Evolutionary conservation across 2,888 invertebrate genomes (phyloP), one percentile per base, ranked within the genome.

Genomic region (Entomobrya multifasciata): DNA sequence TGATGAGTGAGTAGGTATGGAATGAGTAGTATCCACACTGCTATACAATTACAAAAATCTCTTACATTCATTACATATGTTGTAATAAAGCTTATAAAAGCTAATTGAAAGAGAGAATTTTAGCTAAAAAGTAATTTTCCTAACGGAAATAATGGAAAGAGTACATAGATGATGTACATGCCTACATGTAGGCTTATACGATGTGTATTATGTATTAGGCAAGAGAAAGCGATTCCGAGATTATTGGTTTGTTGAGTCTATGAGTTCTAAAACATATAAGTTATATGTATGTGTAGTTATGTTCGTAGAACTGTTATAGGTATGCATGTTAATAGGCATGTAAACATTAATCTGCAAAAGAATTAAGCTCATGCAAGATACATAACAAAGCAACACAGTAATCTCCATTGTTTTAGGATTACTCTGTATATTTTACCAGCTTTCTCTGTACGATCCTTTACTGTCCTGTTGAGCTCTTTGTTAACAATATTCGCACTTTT

Each of bases 101-200:
- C 47, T 78, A 78, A 78, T 78, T 78, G 78, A 60, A 78, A 78
- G 36, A 27, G 62, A 78, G 44, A 78, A 62, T 60, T 78, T 60
- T 62, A 62, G 78, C 62, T 62, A 62, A 78, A 36, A 4, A 36
- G 78, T 30, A 62, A 62, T 72, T 60, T 47, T 78, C 47, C 47
- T 44, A 44, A 49, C 27, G 49, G 30, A 72, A 72, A 47, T 47
- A 47, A 52, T 49, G 22, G 57, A 41, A 77, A 60, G 15, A 20
- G 17, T 52, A n/a, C n/a, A n/a, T n/a, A n/a, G n/a, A n/a, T n/a
- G n/a, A n/a, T 36, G 36, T 36, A 36, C 67, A 25, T n/a, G n/a
- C 13, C 30, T 27, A 6, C 11, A 15, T 52, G 70, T 41, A n/a
- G n/a, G n/a, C n/a, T n/a, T n/a, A n/a, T n/a, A n/a, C n/a, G n/a